phyloP scores from a whole-genome alignment of 92 coral and sea anemone species.

The Isaurus tuberculatus region DNA sequence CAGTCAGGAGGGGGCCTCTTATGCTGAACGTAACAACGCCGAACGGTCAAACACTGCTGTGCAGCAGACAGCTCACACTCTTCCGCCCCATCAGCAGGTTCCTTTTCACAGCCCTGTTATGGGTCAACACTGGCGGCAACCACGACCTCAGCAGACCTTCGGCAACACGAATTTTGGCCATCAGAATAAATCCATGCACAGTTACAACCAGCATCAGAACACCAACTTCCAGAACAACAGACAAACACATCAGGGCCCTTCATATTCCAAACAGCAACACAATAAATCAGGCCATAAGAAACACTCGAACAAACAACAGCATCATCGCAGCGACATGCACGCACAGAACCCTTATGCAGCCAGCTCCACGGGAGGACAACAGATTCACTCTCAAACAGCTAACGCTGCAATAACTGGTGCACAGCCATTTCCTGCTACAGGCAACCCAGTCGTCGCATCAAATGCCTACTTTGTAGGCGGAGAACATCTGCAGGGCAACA shows the following conservation, averaged over 20 bases:
- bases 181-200: constrained; percentile 26
- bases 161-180: constrained; percentile 28
- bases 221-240: constrained; percentile 39
- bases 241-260: constrained; percentile 22
- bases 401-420: constrained; percentile 15
- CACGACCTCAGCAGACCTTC: constrained; percentile 24
- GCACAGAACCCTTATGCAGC: constrained; percentile 35
- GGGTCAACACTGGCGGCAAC: constrained; percentile 23
- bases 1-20: constrained; percentile 32
- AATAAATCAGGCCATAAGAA: constrained; percentile 34
- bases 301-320: constrained; percentile 36
- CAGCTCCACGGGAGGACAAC: constrained; percentile 25
- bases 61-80: constrained; percentile 36
- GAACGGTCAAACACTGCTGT: constrained; percentile 29
- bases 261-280: constrained; percentile 20
- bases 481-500: constrained; percentile 35
- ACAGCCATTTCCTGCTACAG: constrained; percentile 41
- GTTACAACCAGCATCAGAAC: constrained; percentile 33
- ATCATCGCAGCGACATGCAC: constrained; percentile 32
- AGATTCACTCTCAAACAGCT: constrained; percentile 28
- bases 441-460: constrained; percentile 27
- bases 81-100: constrained; percentile 22
- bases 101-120: constrained; percentile 15
- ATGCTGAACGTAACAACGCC: constrained; percentile 2
- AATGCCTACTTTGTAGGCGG: constrained; percentile 26